Percentiles rank a stretch among this genome's conserved stretches.
phyloP scores from a whole-genome alignment of 2,888 invertebrate species.

The Chaetoderma sp. region DNA sequence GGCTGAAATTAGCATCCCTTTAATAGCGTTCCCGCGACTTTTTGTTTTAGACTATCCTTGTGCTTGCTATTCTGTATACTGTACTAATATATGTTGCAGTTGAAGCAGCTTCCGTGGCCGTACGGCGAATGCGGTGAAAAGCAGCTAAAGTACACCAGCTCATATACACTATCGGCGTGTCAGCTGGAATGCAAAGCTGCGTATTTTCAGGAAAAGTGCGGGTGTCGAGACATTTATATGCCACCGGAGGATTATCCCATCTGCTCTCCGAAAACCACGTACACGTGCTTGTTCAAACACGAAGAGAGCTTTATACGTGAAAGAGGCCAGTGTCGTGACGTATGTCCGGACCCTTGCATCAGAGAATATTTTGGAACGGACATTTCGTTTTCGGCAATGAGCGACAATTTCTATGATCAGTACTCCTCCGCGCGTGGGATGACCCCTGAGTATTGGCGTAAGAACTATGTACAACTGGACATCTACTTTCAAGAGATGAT shows the following conservation, averaged over 20 bases:
- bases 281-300: constrained; percentile 9
- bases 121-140: constrained; percentile 14
- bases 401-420: constrained; percentile 5
- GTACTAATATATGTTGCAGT: not conserved
- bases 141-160: constrained; percentile 11
- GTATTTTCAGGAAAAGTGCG: constrained; percentile 12
- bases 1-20: too few relatives aligned
- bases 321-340: constrained; percentile 8
- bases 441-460: constrained; percentile 9
- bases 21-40: too few relatives aligned
- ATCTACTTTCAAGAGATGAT: constrained; percentile 25
- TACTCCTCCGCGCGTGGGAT: constrained; percentile 2
- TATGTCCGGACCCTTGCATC: constrained; percentile 17
- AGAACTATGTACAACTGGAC: constrained; percentile 25
- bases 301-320: constrained; percentile 5
- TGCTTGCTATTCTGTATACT: not conserved
- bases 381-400: constrained; percentile 16
- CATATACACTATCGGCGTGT: constrained; percentile 19
- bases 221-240: constrained; percentile 20
- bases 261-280: constrained; percentile 20
- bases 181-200: constrained; percentile 20
- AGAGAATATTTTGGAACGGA: constrained; percentile 14
- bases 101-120: constrained; percentile 14
- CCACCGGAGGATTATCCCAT: constrained; percentile 13
- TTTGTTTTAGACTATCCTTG: not conserved